Conservation (phyloP, 2,888 invertebrate species). For the Apoderus coryli region DNA sequence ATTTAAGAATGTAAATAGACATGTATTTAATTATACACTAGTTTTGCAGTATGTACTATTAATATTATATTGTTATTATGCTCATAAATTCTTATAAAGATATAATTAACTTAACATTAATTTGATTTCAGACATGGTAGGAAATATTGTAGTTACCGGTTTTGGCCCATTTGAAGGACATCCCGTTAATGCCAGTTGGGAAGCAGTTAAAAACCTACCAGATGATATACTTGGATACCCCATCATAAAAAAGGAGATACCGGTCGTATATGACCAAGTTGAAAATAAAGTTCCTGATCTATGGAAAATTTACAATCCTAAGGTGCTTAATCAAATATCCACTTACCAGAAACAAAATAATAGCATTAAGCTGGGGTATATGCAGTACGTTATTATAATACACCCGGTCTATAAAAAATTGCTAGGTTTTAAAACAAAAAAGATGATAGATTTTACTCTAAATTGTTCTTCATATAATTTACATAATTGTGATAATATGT, state of each 20-base stretch:
- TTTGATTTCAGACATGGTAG: conserved; percentile 6
- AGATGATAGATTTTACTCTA: too few species aligned
- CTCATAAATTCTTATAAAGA: too few species aligned
- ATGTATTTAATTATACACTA: too few species aligned
- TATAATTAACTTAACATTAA: too few species aligned
- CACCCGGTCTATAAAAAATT: too few species aligned
- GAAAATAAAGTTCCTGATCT: conserved; percentile 40
- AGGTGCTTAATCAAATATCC: conserved; percentile 14
- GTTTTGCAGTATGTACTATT: too few species aligned
- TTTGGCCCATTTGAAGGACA: conserved; percentile 68
- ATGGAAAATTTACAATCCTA: conserved; percentile 18
- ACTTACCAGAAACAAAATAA: background rate
- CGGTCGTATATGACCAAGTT: conserved; percentile 59
- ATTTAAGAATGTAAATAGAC: too few species aligned
- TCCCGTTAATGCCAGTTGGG: conserved; percentile 69
- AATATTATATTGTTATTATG: too few species aligned
- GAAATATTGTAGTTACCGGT: conserved; percentile 42
- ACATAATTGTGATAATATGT: conserved; percentile 6
- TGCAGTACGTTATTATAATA: too few species aligned
- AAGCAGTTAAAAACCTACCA: conserved; percentile 52
- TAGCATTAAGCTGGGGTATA: too few species aligned
- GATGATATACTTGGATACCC: conserved; percentile 39
- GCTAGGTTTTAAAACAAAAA: too few species aligned
- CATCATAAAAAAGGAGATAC: conserved; percentile 45
- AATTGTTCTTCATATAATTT: conserved; percentile 5